Conservation (phyloP, 2,888 invertebrate genomes). For the Drosophila borealis region DNA sequence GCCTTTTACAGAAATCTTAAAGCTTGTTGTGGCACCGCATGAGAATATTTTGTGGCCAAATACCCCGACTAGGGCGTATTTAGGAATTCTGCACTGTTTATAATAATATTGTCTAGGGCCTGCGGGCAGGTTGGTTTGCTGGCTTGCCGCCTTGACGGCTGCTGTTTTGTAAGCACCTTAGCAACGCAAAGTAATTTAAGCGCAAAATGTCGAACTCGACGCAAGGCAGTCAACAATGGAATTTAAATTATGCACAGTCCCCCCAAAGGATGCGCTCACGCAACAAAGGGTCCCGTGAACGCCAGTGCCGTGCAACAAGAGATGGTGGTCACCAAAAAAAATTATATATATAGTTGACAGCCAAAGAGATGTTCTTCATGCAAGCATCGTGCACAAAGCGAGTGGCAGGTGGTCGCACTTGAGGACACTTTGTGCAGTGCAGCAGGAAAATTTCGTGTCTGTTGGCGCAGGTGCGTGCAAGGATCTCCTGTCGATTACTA, state of each 20-base stretch:
- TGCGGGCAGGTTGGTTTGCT: conserved; percentile 22
- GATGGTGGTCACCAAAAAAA: conserved; percentile 16
- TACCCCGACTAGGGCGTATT: background rate
- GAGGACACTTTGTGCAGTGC: conserved; percentile 36
- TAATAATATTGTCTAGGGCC: conserved; percentile 23
- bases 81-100: conserved; percentile 23
- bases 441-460: conserved; percentile 8
- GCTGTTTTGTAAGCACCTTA: conserved; percentile 51
- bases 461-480: background rate
- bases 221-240: conserved; percentile 38
- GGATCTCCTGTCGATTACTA: conserved; percentile 11
- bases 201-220: conserved; percentile 46
- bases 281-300: conserved; percentile 27
- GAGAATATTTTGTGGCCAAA: conserved; percentile 25
- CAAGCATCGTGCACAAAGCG: conserved; percentile 34
- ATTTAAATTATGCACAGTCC: conserved; percentile 56
- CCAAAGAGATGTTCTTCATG: conserved; percentile 24
- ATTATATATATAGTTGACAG: conserved; percentile 6
- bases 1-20: no score
- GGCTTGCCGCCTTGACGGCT: conserved; percentile 21
- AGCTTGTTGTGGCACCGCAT: no score
- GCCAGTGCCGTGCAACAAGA: conserved; percentile 7
- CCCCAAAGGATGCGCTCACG: conserved; percentile 44
- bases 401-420: conserved; percentile 11
- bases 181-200: conserved; percentile 57